Evolutionary conservation across 1,140 invertebrate genomes (phyloP).

Genomic region (Charaxes varanes): DNA sequence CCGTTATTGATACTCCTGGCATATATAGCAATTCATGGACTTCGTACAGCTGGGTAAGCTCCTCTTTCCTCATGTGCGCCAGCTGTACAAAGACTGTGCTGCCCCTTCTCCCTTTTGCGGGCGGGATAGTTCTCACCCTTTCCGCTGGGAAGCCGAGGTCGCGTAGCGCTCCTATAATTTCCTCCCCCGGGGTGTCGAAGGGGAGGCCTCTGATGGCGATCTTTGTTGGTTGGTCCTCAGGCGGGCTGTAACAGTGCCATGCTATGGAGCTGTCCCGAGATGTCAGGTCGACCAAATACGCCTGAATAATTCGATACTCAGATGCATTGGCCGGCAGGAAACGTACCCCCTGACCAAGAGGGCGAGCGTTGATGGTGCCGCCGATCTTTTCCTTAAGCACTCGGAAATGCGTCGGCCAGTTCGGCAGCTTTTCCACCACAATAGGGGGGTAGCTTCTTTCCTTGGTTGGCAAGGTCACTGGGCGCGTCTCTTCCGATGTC

Average conservation of each 20-base stretch:
- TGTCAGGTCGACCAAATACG: too few species aligned
- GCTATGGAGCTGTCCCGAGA: not conserved
- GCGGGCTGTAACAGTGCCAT: constrained; percentile 3
- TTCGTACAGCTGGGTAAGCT: constrained; percentile 8
- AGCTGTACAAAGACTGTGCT: constrained; percentile 1
- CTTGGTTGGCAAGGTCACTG: too few species aligned
- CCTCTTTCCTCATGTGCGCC: not conserved
- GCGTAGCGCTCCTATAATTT: not conserved
- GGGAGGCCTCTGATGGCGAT: not conserved
- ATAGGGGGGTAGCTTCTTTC: too few species aligned
- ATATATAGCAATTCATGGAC: not conserved
- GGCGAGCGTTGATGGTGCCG: too few species aligned
- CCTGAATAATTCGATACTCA: too few species aligned
- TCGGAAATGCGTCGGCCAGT: too few species aligned
- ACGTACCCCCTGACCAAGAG: too few species aligned
- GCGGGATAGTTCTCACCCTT: not conserved
- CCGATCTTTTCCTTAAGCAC: too few species aligned
- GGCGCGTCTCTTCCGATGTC: too few species aligned
- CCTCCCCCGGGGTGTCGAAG: not conserved
- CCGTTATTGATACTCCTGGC: not conserved
- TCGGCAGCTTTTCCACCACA: too few species aligned
- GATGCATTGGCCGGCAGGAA: too few species aligned
- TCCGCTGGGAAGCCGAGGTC: not conserved
- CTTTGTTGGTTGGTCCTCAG: not conserved
- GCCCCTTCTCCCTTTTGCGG: not conserved